Evolutionary conservation across 2,113 vertebrate genomes (phyloP).

Genomic region (Nansenia antarctica): DNA sequence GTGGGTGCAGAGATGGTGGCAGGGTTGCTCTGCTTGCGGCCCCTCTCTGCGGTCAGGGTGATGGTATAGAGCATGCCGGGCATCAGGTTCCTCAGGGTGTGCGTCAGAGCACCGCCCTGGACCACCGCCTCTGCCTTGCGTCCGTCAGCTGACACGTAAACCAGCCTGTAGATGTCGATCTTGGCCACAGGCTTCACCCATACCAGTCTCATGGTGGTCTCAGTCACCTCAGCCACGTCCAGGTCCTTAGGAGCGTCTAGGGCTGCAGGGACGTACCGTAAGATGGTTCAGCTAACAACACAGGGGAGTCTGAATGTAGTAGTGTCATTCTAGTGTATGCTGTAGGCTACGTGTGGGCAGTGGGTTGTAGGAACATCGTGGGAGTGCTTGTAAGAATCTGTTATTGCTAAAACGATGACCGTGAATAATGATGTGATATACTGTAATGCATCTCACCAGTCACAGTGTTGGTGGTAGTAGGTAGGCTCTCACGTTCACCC

Average conservation of each 20-base stretch:
- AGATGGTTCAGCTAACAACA: background rate
- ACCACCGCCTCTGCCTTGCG: slow-evolving; percentile 74
- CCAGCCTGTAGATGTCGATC: slow-evolving; percentile 85
- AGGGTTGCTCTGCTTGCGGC: slow-evolving; percentile 83
- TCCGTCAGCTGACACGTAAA: slow-evolving; percentile 68
- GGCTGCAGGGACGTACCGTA: slow-evolving; percentile 65
- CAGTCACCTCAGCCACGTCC: slow-evolving; percentile 76
- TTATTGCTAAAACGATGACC: background rate
- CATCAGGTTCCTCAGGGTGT: slow-evolving; percentile 74
- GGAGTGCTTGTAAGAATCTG: background rate
- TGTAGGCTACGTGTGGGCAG: background rate
- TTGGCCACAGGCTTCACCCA: slow-evolving; percentile 89
- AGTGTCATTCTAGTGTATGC: background rate
- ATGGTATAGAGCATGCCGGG: slow-evolving; percentile 85
- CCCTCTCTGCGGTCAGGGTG: slow-evolving; percentile 84
- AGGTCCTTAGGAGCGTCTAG: slow-evolving; percentile 89
- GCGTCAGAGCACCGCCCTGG: slow-evolving; percentile 72
- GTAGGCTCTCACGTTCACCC: slow-evolving; percentile 87
- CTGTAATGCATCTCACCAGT: slow-evolving; percentile 79
- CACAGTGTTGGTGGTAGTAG: slow-evolving; percentile 91
- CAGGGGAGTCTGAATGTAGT: background rate
- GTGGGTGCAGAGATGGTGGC: slow-evolving; percentile 78
- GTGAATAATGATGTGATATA: background rate
- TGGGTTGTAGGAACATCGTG: background rate
- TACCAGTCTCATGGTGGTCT: slow-evolving; percentile 80